Base-by-base conservation (phyloP, 2,797 vertebrate species). In the Sphenopsis melanotis region DNA sequence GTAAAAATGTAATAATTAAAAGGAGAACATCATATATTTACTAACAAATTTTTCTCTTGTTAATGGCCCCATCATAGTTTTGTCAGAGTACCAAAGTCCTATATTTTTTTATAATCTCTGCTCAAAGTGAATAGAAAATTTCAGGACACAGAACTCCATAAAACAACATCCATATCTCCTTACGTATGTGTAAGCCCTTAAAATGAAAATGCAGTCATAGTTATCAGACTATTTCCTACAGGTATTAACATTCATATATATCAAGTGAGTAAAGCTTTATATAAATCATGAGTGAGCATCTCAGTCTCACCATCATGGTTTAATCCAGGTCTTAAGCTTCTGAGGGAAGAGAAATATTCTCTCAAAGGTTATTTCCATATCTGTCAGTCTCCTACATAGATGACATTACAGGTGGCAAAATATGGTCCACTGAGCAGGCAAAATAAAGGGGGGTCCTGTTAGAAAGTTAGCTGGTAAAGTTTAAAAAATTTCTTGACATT, bases 271-370 rank as follows among this genome's bases (percentile, higher is more conserved):
- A 68, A 85, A 80, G 39, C 27, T 10, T 10, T 77, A 53, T 64
- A 60, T 89, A 91, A 85, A 83, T 90, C 19, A 3, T 52, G 41
- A 93, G 37, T n/a, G 34, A 95, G 24, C 60, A 66, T 78, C 66
- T 85, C 59, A 50, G 80, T 74, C 75, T 36, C 42, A 78, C 71
- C 0, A 0, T 83, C 81, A 46, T 77, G 46, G 37, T 85, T 92
- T 93, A 94, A 87, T 49, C 71, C 56, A 77, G 59, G 56, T 89
- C 49, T 92, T 84, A 87, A 78, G 27, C 37, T 94, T 93, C 72
- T 74, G 60, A 77, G 60, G 42, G 32, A 68, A 49, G 27, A 83
- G 56, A 63, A 87, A 66, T 63, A 83, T 24, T 69, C 52, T 94
- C 47, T 75, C 66, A 79, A 82, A 87, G 39, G 46, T 89, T 87